Evolutionary conservation across 2,888 invertebrate species (phyloP).

Genomic region (Brachylomia viminalis): DNA sequence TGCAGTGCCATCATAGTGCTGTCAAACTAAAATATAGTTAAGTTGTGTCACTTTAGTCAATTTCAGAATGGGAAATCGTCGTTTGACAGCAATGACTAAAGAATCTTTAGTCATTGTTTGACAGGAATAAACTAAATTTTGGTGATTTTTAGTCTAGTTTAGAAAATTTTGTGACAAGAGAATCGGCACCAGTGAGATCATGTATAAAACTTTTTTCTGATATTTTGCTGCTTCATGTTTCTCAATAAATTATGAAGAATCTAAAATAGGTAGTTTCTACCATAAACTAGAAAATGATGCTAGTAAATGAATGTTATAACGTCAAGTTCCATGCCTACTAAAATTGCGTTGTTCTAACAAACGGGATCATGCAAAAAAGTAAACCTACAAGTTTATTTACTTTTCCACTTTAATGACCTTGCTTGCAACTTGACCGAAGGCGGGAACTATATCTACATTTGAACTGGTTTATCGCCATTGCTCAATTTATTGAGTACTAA

Average conservation of each 20-base stretch:
- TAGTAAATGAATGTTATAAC: no score
- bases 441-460: slow-evolving; percentile 39
- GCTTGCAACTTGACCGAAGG: slow-evolving; percentile 37
- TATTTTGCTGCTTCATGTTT: background rate
- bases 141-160: no score
- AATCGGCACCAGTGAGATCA: no score
- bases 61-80: no score
- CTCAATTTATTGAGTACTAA: background rate
- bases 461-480: slow-evolving; percentile 29
- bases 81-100: no score
- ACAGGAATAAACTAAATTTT: no score
- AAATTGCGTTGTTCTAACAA: background rate
- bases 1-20: no score
- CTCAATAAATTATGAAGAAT: background rate
- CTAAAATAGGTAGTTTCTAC: background rate
- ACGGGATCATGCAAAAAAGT: slow-evolving; percentile 5
- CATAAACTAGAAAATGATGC: background rate
- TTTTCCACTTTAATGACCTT: slow-evolving; percentile 45
- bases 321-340: background rate
- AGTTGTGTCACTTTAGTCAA: no score
- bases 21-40: no score
- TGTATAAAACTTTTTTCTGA: background rate
- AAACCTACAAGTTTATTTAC: slow-evolving; percentile 34
- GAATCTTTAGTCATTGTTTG: no score
- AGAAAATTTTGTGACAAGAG: no score